These are phyloP conservation scores for Vollenhovia emeryi DNA, from an alignment of 1,140 invertebrate genomes.

Conservation along the genomic window DNA sequence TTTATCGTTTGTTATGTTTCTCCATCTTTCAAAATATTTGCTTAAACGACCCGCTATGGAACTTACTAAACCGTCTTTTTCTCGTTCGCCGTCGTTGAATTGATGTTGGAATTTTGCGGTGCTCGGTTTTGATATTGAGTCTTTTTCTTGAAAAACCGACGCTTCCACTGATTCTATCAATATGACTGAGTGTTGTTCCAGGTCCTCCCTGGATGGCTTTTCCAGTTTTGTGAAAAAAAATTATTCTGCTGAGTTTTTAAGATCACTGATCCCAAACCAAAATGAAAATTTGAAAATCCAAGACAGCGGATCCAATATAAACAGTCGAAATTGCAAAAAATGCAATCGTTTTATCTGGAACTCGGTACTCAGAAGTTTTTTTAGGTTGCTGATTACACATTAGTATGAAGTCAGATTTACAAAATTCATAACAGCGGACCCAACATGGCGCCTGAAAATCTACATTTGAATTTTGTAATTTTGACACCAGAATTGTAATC, in stretches of 20 bases:
- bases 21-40: neutral
- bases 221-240: neutral
- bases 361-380: no score
- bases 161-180: neutral
- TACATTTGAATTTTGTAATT: no score
- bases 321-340: no score
- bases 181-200: neutral
- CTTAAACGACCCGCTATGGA: neutral
- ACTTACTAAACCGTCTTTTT: neutral
- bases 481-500: no score
- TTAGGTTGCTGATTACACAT: no score
- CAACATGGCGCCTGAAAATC: no score
- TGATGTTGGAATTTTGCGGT: neutral
- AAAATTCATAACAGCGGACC: no score
- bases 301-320: no score
- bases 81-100: neutral
- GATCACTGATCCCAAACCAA: no score
- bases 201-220: neutral
- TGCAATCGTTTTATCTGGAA: no score
- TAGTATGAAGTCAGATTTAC: no score
- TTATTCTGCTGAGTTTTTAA: neutral
- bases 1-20: neutral
- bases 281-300: no score
- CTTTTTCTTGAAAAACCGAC: neutral
- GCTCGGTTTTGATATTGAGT: neutral